phyloP scores from a whole-genome alignment of 1,140 invertebrate species.

The Aphelenchoides besseyi region DNA sequence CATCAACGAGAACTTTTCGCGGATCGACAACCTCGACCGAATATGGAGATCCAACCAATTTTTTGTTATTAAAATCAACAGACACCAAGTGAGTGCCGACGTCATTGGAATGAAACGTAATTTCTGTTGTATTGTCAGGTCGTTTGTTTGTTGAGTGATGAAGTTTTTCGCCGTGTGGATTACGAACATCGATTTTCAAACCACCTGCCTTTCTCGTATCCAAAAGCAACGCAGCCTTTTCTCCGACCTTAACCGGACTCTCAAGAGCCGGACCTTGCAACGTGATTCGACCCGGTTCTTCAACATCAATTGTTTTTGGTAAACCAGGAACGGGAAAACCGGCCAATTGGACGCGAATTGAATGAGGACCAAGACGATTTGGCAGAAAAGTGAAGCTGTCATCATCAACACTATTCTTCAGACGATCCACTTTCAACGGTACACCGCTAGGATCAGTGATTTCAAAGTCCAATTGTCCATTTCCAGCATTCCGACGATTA shows the following conservation, averaged over 20 bases:
- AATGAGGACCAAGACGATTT: slow-evolving; percentile 80
- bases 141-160: slow-evolving; percentile 37
- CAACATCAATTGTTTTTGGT: slow-evolving; percentile 69
- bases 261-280: slow-evolving; percentile 67
- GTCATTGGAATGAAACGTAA: slow-evolving; percentile 69
- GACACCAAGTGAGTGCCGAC: slow-evolving; percentile 73
- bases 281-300: slow-evolving; percentile 69
- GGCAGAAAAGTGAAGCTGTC: slow-evolving; percentile 79
- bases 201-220: slow-evolving; percentile 64
- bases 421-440: slow-evolving; percentile 75
- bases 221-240: slow-evolving; percentile 64
- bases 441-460: slow-evolving; percentile 83
- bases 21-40: slow-evolving; percentile 73
- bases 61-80: slow-evolving; percentile 73
- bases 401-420: slow-evolving; percentile 70
- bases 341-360: slow-evolving; percentile 81
- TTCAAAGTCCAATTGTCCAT: slow-evolving; percentile 81
- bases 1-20: slow-evolving; percentile 70
- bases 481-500: slow-evolving; percentile 56
- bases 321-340: slow-evolving; percentile 70
- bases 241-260: slow-evolving; percentile 63
- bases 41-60: slow-evolving; percentile 69
- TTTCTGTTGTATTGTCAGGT: slow-evolving; percentile 50
- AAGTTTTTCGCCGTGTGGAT: slow-evolving; percentile 44
- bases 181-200: slow-evolving; percentile 53